Conservation (phyloP, 2,797 vertebrate species). For the Dallia pectoralis region DNA sequence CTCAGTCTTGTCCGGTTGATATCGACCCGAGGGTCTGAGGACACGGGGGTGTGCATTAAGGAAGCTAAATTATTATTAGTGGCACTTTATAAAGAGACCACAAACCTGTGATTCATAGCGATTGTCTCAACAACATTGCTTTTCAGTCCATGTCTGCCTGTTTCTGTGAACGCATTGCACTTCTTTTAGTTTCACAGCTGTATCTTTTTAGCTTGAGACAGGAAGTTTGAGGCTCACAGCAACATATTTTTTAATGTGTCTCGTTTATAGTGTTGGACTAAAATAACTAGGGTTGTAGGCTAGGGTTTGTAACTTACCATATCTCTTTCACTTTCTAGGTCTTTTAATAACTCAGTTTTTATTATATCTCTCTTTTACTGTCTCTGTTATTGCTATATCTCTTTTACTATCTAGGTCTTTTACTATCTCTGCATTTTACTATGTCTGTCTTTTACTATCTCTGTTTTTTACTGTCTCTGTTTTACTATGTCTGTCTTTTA, state of each 20-base stretch:
- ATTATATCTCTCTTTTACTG: too few relatives aligned
- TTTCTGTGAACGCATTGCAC: conserved; percentile 26
- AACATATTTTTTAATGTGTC: conserved; percentile 10
- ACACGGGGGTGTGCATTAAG: not conserved
- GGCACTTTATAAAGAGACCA: not conserved
- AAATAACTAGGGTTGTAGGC: not conserved
- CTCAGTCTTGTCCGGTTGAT: not conserved
- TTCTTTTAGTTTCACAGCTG: conserved; percentile 32
- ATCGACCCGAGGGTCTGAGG: not conserved
- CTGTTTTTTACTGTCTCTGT: too few relatives aligned
- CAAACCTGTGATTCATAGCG: not conserved
- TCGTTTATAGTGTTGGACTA: not conserved
- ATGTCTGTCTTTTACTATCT: too few relatives aligned
- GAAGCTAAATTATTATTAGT: not conserved
- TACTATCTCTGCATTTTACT: too few relatives aligned
- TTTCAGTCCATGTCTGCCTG: conserved; percentile 14
- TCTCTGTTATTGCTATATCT: too few relatives aligned
- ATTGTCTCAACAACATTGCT: not conserved
- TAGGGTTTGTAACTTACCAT: too few relatives aligned
- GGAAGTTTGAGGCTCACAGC: conserved; percentile 45
- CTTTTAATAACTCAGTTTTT: too few relatives aligned
- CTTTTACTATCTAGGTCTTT: too few relatives aligned
- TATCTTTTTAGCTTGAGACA: conserved; percentile 48
- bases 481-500: too few relatives aligned
- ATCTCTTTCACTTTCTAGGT: too few relatives aligned